Conservation (phyloP, 2,113 vertebrate species). For the Podocnemis expansa region DNA sequence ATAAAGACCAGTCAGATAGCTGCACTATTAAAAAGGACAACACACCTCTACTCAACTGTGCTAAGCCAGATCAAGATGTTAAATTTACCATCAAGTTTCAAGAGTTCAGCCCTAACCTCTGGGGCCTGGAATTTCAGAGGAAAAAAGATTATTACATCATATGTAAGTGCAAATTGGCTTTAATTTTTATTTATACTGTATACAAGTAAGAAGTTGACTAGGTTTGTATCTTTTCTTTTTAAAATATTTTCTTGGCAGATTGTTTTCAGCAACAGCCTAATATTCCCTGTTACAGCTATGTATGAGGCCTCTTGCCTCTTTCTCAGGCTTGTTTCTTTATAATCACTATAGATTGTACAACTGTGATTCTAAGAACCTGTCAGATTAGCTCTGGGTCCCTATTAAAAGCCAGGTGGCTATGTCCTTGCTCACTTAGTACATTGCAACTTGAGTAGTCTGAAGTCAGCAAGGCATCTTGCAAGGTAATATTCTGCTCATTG, state of each 20-base stretch:
- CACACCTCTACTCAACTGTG: constrained; percentile 97
- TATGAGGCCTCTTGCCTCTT: neutral
- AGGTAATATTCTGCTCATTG: constrained; percentile 19
- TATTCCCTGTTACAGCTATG: neutral
- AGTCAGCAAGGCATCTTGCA: neutral
- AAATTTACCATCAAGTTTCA: constrained; percentile 99
- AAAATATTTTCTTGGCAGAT: constrained; percentile 43
- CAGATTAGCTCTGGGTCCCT: neutral
- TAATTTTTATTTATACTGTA: constrained; percentile 25
- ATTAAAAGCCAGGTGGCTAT: neutral
- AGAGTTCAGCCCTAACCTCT: constrained; percentile 98
- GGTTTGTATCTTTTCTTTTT: constrained; percentile 64
- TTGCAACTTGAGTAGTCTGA: neutral
- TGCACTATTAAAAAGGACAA: constrained; percentile 97
- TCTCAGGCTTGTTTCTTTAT: neutral
- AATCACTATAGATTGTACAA: neutral
- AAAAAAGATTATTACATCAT: constrained; percentile 98
- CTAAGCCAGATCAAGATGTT: constrained; percentile 97
- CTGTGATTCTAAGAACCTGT: neutral
- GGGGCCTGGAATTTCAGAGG: constrained; percentile 98
- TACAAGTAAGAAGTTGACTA: constrained; percentile 48
- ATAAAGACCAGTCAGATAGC: constrained; percentile 94
- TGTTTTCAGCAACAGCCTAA: constrained; percentile 20
- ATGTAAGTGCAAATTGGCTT: constrained; percentile 88
- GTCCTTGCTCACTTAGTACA: neutral